phyloP scores from a whole-genome alignment of 2,888 invertebrate genomes.

The Galeopsomyia nigrocyanea region DNA sequence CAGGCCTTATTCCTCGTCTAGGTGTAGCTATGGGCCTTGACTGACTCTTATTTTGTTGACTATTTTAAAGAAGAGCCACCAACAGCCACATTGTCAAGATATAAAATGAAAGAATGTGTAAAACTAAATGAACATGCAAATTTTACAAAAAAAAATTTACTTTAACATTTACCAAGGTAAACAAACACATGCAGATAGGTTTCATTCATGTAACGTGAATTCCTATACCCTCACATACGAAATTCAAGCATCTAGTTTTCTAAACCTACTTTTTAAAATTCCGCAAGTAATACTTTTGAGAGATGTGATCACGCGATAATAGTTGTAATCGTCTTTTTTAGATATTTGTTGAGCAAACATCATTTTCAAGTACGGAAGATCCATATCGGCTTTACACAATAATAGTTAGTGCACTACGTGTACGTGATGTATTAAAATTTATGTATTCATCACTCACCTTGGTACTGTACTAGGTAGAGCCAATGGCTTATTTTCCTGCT shows the following conservation, averaged over 20 bases:
- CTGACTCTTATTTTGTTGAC: slow-evolving; percentile 56
- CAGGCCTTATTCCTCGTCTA: slow-evolving; percentile 56
- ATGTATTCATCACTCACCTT: slow-evolving; percentile 54
- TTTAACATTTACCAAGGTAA: neutral
- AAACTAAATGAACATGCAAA: slow-evolving; percentile 27
- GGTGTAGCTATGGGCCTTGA: slow-evolving; percentile 55
- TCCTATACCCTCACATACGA: too few relatives aligned
- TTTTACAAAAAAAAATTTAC: slow-evolving; percentile 20
- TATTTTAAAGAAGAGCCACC: slow-evolving; percentile 55
- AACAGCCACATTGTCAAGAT: slow-evolving; percentile 31
- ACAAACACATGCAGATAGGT: slow-evolving; percentile 6
- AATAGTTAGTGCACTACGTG: neutral
- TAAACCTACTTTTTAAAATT: neutral
- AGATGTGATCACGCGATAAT: too few relatives aligned
- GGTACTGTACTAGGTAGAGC: slow-evolving; percentile 60
- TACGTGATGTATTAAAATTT: too few relatives aligned
- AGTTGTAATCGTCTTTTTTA: neutral
- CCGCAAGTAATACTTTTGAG: neutral
- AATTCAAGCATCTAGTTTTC: slow-evolving; percentile 1
- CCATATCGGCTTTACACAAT: neutral
- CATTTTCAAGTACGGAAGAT: neutral
- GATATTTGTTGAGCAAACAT: neutral
- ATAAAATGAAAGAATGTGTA: slow-evolving; percentile 42
- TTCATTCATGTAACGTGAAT: too few relatives aligned
- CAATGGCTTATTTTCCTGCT: slow-evolving; percentile 56